A percentile compares a stretch with the other conserved stretches of the same genome.
phyloP scores from a whole-genome alignment of 2,797 vertebrate genomes.

The Falco naumanni region DNA sequence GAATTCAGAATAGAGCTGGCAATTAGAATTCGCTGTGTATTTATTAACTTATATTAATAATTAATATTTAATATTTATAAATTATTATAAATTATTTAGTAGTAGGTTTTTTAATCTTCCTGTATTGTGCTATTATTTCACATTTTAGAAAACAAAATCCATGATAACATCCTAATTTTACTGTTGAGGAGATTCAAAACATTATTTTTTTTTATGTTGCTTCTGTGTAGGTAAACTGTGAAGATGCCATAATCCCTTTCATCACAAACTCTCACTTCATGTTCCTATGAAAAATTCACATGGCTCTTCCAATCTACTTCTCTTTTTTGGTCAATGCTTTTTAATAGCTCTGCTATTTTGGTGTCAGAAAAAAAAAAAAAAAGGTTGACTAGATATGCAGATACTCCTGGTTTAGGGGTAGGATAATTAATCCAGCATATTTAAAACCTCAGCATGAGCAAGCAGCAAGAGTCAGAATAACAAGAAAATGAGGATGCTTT shows the following conservation, averaged over 20 bases:
- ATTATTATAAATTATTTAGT: too few relatives aligned
- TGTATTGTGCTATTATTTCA: background rate
- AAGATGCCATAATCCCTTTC: background rate
- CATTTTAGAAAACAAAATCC: background rate
- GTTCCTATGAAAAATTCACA: background rate
- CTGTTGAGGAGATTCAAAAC: background rate
- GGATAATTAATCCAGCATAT: background rate
- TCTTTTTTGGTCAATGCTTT: background rate
- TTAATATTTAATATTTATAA: background rate
- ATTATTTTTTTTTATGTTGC: background rate
- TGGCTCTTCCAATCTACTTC: background rate
- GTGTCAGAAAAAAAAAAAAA: background rate
- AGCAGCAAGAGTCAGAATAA: background rate
- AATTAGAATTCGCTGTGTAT: background rate
- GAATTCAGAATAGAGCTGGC: background rate
- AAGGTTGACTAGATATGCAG: background rate
- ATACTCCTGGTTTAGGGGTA: background rate
- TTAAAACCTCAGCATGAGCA: background rate
- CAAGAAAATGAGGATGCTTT: background rate
- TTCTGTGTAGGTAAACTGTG: background rate
- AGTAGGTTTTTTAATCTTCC: background rate
- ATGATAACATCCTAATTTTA: background rate
- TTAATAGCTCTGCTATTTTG: background rate
- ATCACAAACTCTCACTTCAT: background rate
- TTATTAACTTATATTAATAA: background rate